Conservation (phyloP, 2,888 invertebrate species). For the Ypsolopha scabrella region DNA sequence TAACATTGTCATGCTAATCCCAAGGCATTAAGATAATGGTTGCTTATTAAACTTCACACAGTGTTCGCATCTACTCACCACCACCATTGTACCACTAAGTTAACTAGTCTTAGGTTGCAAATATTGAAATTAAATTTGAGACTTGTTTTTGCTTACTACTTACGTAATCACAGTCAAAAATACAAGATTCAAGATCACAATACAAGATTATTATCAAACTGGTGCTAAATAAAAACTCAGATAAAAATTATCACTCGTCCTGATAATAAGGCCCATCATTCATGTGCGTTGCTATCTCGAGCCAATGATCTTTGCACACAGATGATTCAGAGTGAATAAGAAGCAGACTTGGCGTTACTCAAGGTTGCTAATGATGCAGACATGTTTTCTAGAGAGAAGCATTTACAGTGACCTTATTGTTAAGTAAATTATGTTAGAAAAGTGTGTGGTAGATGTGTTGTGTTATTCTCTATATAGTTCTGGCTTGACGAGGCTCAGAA, state of each 20-base stretch:
- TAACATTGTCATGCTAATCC: constrained; percentile 22
- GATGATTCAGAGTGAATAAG: not conserved
- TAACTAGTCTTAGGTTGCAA: too few relatives aligned
- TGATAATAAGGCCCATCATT: not conserved
- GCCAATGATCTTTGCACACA: constrained; percentile 2
- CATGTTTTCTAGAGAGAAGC: too few relatives aligned
- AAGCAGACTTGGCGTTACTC: not conserved
- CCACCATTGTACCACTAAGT: not conserved
- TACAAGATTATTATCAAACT: not conserved
- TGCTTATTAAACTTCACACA: not conserved
- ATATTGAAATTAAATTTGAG: too few relatives aligned
- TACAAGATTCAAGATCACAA: not conserved
- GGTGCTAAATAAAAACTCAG: not conserved
- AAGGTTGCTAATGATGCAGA: too few relatives aligned
- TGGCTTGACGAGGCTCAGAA: constrained; percentile 1
- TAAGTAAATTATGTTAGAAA: constrained; percentile 25
- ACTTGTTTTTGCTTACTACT: not conserved
- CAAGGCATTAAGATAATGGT: constrained; percentile 14
- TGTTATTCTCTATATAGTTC: constrained; percentile 28
- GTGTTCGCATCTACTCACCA: not conserved
- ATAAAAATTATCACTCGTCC: not conserved
- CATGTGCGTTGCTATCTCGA: not conserved
- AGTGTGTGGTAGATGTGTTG: constrained; percentile 33
- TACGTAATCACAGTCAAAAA: not conserved
- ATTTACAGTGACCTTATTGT: not conserved